These are phyloP conservation scores for Epicauta chinensis DNA, from an alignment of 1,140 invertebrate genomes.

Conservation along the genomic window DNA sequence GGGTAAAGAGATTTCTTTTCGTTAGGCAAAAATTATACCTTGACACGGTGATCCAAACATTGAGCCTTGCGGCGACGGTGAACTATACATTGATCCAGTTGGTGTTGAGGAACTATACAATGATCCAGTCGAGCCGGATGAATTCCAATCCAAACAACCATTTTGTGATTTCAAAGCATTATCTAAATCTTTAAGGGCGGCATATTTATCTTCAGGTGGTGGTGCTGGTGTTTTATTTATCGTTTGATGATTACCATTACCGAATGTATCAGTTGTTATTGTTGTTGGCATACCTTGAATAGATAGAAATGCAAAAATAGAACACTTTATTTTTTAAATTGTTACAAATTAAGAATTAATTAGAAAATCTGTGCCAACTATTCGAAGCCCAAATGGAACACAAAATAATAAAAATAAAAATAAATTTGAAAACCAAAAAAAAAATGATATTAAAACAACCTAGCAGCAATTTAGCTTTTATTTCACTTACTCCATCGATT, in stretches of 20 bases:
- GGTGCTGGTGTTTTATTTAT: constrained; percentile 8
- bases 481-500: constrained; percentile 33
- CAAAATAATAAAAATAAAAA: too few species aligned
- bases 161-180: constrained; percentile 38
- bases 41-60: constrained; percentile 41
- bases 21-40: constrained; percentile 26
- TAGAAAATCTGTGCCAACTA: not conserved
- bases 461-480: too few species aligned
- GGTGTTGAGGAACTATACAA: constrained; percentile 41
- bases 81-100: constrained; percentile 39
- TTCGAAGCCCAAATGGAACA: not conserved
- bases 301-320: not conserved
- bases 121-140: constrained; percentile 36
- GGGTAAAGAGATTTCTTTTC: too few species aligned
- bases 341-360: too few species aligned
- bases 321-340: too few species aligned
- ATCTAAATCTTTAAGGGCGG: constrained; percentile 75
- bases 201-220: constrained; percentile 63
- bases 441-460: too few species aligned
- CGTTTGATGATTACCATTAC: not conserved
- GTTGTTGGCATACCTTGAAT: constrained; percentile 29
- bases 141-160: constrained; percentile 33
- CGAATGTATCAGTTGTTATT: constrained; percentile 19
- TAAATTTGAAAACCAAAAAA: not conserved
- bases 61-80: constrained; percentile 39